A percentile compares a stretch with the other conserved stretches of the same genome.
These are phyloP conservation scores for Lepus americanus DNA, from an alignment of 2,113 vertebrate genomes.

Conservation along the genomic window DNA sequence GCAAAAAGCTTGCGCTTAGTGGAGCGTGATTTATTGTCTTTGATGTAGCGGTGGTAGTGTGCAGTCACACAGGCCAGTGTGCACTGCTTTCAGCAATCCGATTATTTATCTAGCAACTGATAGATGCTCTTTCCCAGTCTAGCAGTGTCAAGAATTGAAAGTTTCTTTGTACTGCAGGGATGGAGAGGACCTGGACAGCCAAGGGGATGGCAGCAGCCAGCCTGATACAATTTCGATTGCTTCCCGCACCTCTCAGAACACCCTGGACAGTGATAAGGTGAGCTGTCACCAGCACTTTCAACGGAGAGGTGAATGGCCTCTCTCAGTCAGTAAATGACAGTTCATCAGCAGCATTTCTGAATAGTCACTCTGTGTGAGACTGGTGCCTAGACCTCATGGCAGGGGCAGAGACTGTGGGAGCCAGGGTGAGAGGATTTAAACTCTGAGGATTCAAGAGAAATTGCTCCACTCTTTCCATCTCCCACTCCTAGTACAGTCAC, in stretches of 20 bases:
- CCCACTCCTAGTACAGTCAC: fast-evolving
- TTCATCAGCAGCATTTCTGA: background rate
- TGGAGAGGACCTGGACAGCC: constrained; percentile 98
- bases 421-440: background rate
- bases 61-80: fast-evolving
- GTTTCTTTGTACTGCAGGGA: constrained; percentile 89
- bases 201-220: constrained; percentile 99
- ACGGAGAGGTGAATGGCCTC: background rate
- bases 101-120: background rate
- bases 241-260: constrained; percentile 98
- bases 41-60: fast-evolving
- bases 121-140: too few species aligned
- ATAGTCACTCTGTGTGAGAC: fast-evolving
- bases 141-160: background rate
- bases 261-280: constrained; percentile 98
- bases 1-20: background rate
- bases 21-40: fast-evolving
- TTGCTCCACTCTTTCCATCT: too few species aligned
- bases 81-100: background rate
- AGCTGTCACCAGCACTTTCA: background rate
- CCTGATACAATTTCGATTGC: constrained; percentile 99
- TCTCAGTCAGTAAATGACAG: fast-evolving
- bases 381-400: too few species aligned
- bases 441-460: background rate
- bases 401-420: fast-evolving